Conservation (phyloP, 2,113 vertebrate species). For the Myocastor coypus region DNA sequence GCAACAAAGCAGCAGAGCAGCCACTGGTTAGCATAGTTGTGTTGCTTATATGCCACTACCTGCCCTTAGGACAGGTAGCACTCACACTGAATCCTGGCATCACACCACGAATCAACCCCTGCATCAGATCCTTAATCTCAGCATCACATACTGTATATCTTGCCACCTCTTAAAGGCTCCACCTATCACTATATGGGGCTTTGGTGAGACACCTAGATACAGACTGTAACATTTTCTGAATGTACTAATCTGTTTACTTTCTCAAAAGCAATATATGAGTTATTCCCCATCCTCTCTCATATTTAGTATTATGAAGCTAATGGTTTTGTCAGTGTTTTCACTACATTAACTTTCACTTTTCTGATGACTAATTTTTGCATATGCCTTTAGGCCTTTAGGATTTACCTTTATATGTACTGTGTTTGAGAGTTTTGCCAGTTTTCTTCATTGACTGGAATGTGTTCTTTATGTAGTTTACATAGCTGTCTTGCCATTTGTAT, state of each 20-base stretch:
- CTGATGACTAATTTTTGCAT: neutral
- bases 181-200: neutral
- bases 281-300: neutral
- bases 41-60: neutral
- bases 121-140: neutral
- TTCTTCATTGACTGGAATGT: neutral
- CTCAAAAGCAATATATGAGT: neutral
- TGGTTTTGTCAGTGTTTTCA: neutral
- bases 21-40: neutral
- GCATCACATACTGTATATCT: neutral
- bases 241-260: neutral
- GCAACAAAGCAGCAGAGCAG: neutral
- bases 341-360: conserved; percentile 21
- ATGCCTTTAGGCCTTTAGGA: neutral
- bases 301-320: neutral
- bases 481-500: neutral
- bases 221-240: neutral
- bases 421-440: neutral
- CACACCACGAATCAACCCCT: neutral
- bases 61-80: neutral
- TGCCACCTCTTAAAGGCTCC: neutral
- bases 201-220: neutral
- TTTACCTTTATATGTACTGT: neutral
- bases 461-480: conserved; percentile 4
- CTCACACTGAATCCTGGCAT: neutral